Base-by-base conservation (phyloP, 2,113 vertebrate genomes). In the Phalacrocorax carbo region DNA sequence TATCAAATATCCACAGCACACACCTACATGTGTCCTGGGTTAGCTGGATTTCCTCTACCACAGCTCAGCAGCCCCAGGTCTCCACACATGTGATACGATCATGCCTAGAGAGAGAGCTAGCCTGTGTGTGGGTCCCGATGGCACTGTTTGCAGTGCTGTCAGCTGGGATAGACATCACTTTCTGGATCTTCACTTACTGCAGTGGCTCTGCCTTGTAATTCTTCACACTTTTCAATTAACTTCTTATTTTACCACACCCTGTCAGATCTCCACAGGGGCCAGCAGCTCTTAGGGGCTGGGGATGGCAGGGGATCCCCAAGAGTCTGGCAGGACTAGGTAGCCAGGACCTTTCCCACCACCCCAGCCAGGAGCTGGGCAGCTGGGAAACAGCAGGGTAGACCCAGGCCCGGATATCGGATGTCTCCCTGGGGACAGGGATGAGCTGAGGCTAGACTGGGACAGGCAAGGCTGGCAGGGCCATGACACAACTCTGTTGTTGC, bases 341-440 rank as follows among this genome's bases (percentile, higher is more conserved):
- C 20, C 9, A 17, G 18, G 19, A 9, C 15, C 32, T 5, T 16
- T 48, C 23, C 6, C 38, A 38, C 5, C 4, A 6, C 30, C 5
- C 19, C 38, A 66, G 25, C 4, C 27, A 40, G 48, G 3, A 69
- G 6, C 17, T 15, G n/a, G n/a, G 14, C n/a, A 90, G 8, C 4
- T 15, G 6, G 27, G 8, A 12, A 5, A 3, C 57, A 54, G 17
- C 7, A 46, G 30, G 21, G 15, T 13, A 73, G 21, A 19, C 29
- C 7, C 40, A 66, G 11, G 1, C 13, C 3, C 11, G 13, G 16
- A 21, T 19, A 52, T 7, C 0, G 2, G 21, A 11, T 12, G 20
- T 17, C 19, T 81, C 48, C 34, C 54, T 27, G 51, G n/a, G 12
- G 20, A 15, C 12, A 42, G 21, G 15, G 7, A 32, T 3, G 3